Conservation (phyloP, 1,140 invertebrate genomes). For the Tenebrio molitor region DNA sequence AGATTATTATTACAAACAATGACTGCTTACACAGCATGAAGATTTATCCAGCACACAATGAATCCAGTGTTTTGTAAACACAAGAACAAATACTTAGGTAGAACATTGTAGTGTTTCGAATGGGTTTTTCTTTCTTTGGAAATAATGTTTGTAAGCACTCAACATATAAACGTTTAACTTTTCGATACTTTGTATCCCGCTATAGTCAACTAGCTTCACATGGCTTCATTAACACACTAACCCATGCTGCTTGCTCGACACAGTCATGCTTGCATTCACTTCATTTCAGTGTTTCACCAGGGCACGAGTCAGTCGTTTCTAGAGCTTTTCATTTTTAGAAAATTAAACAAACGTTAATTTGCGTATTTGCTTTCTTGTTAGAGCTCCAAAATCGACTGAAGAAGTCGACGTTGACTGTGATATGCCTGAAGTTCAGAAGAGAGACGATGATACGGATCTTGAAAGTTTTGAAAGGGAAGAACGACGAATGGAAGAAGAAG, state of each 20-base stretch:
- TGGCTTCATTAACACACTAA: conserved; percentile 55
- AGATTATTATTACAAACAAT: too few species aligned
- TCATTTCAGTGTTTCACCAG: conserved; percentile 14
- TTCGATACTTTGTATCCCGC: neutral
- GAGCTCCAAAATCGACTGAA: conserved; percentile 52
- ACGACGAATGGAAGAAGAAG: conserved; percentile 67
- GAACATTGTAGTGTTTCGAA: too few species aligned
- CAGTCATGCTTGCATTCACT: conserved; percentile 52
- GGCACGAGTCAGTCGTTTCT: neutral
- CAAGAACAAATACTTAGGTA: too few species aligned
- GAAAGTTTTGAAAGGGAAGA: conserved; percentile 70
- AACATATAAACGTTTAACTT: neutral
- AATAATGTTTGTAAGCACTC: too few species aligned
- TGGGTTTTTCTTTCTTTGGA: too few species aligned
- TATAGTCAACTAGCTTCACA: neutral
- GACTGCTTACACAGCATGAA: too few species aligned
- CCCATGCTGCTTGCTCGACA: conserved; percentile 65
- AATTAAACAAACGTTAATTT: neutral
- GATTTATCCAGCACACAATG: too few species aligned
- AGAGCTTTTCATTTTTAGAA: neutral
- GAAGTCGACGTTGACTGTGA: conserved; percentile 63
- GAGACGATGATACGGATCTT: conserved; percentile 63
- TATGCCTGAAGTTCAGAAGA: conserved; percentile 59
- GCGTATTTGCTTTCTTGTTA: conserved; percentile 40
- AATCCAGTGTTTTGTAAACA: too few species aligned